Conservation (phyloP, 2,113 vertebrate genomes). For the Harpagus bidentatus region DNA sequence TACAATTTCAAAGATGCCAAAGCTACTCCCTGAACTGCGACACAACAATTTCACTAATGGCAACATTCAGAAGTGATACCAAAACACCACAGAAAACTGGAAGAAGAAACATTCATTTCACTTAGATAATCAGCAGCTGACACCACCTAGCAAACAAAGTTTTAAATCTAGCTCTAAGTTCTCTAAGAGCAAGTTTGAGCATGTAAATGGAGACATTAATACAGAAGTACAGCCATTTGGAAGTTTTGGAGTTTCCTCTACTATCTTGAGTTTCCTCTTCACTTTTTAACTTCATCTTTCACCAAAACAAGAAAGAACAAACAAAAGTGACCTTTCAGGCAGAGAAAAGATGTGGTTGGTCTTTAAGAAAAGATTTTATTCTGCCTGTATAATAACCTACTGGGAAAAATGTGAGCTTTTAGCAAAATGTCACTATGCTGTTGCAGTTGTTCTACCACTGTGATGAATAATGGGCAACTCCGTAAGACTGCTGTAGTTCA, state of each 20-base stretch:
- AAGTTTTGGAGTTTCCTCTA: not conserved
- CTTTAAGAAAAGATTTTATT: conserved; percentile 34
- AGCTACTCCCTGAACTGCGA: not conserved
- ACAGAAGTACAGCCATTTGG: not conserved
- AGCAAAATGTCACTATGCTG: conserved; percentile 41
- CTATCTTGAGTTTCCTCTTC: not conserved
- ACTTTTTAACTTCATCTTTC: not conserved
- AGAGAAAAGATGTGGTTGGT: not conserved
- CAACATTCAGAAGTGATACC: not conserved
- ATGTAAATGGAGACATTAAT: not conserved
- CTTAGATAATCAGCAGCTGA: not conserved
- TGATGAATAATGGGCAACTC: not conserved
- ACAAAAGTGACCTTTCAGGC: conserved; percentile 3
- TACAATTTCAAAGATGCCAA: not conserved
- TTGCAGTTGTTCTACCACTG: not conserved
- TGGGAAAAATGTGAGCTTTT: conserved; percentile 27
- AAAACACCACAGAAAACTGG: not conserved
- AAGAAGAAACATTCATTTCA: not conserved
- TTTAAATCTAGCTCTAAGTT: not conserved
- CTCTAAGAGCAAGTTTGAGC: not conserved
- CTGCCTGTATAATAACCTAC: not conserved
- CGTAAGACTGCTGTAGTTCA: not conserved
- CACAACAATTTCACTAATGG: not conserved
- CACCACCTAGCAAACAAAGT: not conserved
- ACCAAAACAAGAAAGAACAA: not conserved